Base-by-base conservation (phyloP, 2,113 vertebrate genomes). In the Labeo rohita region DNA sequence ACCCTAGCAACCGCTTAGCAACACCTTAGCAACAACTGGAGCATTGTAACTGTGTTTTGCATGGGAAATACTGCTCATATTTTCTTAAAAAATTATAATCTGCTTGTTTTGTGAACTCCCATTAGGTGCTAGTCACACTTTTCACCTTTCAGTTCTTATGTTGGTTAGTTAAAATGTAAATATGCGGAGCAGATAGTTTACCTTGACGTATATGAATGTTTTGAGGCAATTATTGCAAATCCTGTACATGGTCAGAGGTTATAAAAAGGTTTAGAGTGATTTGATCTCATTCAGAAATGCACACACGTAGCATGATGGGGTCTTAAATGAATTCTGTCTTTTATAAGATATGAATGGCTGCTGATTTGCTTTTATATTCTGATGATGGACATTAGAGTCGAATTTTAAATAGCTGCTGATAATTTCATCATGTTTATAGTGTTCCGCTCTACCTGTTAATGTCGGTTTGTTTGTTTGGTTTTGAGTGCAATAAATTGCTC, bases 231-330 rank as follows among this genome's bases (percentile, higher is more conserved):
- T 47, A 73, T 23, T 47, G 11, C 43, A 13, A 23, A 73, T 47
- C 70, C 43, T 21, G 13, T 2, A 3, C 21, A 11, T 49, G 43
- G 10, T 74, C 43, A 23, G 23, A 74, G 72, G 43, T 74, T 36
- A 36, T 54, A 39, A 39, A 78, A 16, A 18, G 8, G 15, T 12
- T 43, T 34, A 52, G 49, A 54, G 13, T 54, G 28, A 52, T 77
- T 43, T 79, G 9, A 59, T 52, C 76, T 61, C 54, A 13, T 61
- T 45, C 54, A 45, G 77, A 80, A 80, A 45, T 23, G 56, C 21
- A 80, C 36, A 63, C 4, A 23, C 43, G 76, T 0, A 13, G 34
- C 39, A 21, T 79, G 77, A 43, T 23, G 77, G 9, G 36, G 5
- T 61, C 61, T 13, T 43, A 10, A 45, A 12, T 16, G 6, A 59